Evolutionary conservation across 2,888 invertebrate species (phyloP), one percentile per base, ranked within the genome.

Genomic region (Ichneumoninae sp.): DNA sequence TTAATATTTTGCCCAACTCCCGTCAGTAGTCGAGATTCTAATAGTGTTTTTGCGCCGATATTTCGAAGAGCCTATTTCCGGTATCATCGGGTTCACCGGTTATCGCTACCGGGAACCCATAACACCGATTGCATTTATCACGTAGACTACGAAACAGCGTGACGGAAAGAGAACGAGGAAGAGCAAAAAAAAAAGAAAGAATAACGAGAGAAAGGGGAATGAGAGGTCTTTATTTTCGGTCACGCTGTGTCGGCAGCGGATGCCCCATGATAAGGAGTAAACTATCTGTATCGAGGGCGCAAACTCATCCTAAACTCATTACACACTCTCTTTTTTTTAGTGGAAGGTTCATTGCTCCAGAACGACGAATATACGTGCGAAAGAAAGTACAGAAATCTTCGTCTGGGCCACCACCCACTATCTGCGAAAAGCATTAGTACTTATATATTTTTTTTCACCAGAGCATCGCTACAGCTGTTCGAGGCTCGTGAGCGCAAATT

Each of bases 111-210:
- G 54, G 13, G 70, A 30, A 73, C 10, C 77, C 81, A 81, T 80
- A 77, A 69, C 77, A 44, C 36, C 50, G 73, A 19, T 36, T n/a
- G 69, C 47, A 63, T 22, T 81, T 84, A 81, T 84, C 83, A 77
- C 81, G 76, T 73, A 81, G n/a, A 52, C 68, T n/a, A 60, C 22
- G 19, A 26, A 57, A 57, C 26, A 19, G 26, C 22, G 57, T 26
- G 57, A 57, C 26, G 22, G 54, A 83, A 68, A 70, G 30, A 50
- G 22, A 44, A 40, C 47, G 68, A 33, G 71, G 77, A 44, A 44
- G 50, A 57, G 66, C 16, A 71, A 79, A 70, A 65, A 66, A 77
- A 77, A 52, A 40, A 0, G 33, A 8, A 50, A 50, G 60, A 68
- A 30, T 13, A 52, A 54, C 19, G 40, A 68, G 54, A 77, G 47